These are phyloP conservation scores for Acanthosepion pharaonis DNA, from an alignment of 2,888 invertebrate genomes.

Conservation along the genomic window DNA sequence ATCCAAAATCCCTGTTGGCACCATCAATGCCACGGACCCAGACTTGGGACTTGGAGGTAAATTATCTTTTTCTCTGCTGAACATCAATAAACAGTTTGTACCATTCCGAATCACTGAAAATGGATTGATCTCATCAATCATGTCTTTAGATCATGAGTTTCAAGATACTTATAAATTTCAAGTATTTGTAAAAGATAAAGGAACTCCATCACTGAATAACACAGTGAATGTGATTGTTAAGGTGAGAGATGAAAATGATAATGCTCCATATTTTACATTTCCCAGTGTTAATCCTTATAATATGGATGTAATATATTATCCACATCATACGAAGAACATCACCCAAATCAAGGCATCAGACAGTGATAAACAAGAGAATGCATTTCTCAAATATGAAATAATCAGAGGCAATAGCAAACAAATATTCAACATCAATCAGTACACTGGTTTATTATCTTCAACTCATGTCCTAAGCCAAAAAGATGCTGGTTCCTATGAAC, in stretches of 20 bases:
- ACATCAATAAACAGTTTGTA: not conserved
- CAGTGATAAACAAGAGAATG: not conserved
- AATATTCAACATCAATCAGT: not conserved
- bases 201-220: not conserved
- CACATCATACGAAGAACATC: not conserved
- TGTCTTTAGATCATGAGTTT: slow-evolving; percentile 2
- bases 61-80: not conserved
- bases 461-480: slow-evolving; percentile 33
- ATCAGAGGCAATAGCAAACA: slow-evolving; percentile 22
- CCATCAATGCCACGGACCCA: not conserved
- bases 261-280: slow-evolving; percentile 10
- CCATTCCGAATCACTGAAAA: not conserved
- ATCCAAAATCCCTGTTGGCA: not conserved
- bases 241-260: slow-evolving; percentile 10
- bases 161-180: not conserved
- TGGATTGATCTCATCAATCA: not conserved
- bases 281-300: not conserved
- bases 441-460: not conserved
- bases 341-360: not conserved
- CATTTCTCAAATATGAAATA: slow-evolving; percentile 9
- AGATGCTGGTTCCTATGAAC: not conserved
- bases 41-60: not conserved
- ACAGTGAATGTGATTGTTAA: slow-evolving; percentile 1
- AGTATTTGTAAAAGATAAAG: not conserved
- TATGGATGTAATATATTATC: slow-evolving; percentile 6